Conservation (phyloP, 2,113 vertebrate species). For the Tringa solitaria region DNA sequence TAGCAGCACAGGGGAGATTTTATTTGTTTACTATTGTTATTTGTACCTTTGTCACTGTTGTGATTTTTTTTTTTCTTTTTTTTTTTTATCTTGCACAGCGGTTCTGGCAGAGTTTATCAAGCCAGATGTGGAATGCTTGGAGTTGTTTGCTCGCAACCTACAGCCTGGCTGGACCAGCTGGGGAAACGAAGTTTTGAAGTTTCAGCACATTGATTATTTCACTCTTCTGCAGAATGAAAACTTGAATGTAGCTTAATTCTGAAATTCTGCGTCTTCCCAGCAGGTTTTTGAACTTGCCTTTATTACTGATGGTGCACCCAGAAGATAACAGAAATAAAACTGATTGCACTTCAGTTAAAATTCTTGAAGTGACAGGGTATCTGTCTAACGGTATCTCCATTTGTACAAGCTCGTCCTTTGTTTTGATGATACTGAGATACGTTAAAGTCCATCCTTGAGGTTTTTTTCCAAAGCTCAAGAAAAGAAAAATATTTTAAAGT, state of each 20-base stretch:
- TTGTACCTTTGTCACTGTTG: neutral
- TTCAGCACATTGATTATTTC: slow-evolving; percentile 89
- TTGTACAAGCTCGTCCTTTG: neutral
- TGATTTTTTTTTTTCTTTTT: neutral
- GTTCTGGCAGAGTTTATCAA: slow-evolving; percentile 84
- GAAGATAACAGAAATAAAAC: neutral
- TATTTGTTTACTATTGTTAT: neutral
- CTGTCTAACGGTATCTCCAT: neutral
- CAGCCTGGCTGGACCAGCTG: slow-evolving; percentile 96
- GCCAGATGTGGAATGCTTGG: slow-evolving; percentile 80
- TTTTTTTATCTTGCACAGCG: slow-evolving; percentile 65
- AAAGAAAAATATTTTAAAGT: neutral
- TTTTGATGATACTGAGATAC: neutral
- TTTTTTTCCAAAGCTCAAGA: neutral
- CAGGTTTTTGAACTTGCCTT: neutral
- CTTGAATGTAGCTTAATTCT: neutral
- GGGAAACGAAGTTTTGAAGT: slow-evolving; percentile 97
- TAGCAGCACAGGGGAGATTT: slow-evolving; percentile 32
- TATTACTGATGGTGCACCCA: neutral
- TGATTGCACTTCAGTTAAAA: neutral
- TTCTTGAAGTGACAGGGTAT: neutral
- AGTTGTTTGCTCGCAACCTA: slow-evolving; percentile 92
- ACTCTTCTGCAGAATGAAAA: slow-evolving; percentile 25
- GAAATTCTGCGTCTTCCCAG: neutral
- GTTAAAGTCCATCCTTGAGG: neutral